These are phyloP conservation scores for Calycopis cecrops DNA, from an alignment of 1,140 invertebrate genomes.

Conservation along the genomic window DNA sequence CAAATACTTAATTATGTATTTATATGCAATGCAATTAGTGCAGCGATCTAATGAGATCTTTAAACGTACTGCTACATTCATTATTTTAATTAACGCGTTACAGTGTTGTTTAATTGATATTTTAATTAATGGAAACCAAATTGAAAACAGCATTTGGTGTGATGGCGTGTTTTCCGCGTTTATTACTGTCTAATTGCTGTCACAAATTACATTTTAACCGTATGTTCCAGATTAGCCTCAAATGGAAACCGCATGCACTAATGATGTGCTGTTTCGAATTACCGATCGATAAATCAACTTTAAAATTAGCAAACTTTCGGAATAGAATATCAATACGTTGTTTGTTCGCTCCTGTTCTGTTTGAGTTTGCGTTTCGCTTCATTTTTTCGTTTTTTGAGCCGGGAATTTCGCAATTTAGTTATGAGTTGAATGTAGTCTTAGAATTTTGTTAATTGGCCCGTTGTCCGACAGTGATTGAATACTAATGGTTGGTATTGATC, in stretches of 20 bases:
- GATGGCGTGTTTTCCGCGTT: conserved; percentile 10
- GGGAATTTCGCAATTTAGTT: not conserved
- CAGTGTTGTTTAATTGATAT: conserved; percentile 3
- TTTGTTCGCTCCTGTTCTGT: conserved; percentile 4
- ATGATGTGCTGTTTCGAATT: conserved; percentile 6
- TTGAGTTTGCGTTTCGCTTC: conserved; percentile 1
- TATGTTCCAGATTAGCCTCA: conserved; percentile 14
- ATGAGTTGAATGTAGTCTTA: no score
- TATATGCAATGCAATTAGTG: not conserved
- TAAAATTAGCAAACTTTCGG: conserved; percentile 8
- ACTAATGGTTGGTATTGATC: no score
- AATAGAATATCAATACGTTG: conserved; percentile 7
- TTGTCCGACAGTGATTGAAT: no score
- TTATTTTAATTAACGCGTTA: conserved; percentile 8
- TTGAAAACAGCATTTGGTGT: conserved; percentile 14
- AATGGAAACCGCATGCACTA: conserved; percentile 14
- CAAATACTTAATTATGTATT: no score
- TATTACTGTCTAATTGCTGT: conserved; percentile 18
- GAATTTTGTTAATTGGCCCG: no score
- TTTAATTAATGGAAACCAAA: conserved; percentile 13
- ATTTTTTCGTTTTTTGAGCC: not conserved
- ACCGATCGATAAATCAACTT: conserved; percentile 8
- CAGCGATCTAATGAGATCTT: conserved; percentile 1
- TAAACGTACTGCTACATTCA: conserved; percentile 5
- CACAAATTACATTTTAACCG: conserved; percentile 15